Conservation (phyloP, 1,140 invertebrate species). For the Drosophila ficusphila region DNA sequence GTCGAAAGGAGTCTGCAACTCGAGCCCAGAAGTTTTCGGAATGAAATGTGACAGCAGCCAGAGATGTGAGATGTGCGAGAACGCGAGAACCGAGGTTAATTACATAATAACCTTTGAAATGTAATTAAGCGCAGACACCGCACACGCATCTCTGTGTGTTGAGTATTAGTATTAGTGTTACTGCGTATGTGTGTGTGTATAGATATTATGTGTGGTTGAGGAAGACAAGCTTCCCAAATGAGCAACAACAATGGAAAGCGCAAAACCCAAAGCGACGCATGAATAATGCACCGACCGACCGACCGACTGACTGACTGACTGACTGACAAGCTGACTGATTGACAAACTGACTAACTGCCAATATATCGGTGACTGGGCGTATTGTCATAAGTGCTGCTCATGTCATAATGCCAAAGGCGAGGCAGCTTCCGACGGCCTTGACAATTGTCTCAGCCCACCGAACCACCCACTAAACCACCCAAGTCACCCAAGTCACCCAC, state of each 20-base stretch:
- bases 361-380: slow-evolving; percentile 7
- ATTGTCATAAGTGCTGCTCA: slow-evolving; percentile 36
- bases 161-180: too few relatives aligned
- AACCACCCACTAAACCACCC: not conserved
- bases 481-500: too few relatives aligned
- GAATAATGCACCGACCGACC: slow-evolving; percentile 45
- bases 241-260: slow-evolving; percentile 33
- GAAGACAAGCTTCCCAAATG: not conserved
- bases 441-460: not conserved
- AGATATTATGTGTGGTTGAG: not conserved
- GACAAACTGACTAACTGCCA: not conserved
- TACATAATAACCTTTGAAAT: slow-evolving; percentile 70
- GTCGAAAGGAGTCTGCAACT: not conserved
- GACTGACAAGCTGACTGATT: too few relatives aligned
- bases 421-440: slow-evolving; percentile 5
- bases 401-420: slow-evolving; percentile 22
- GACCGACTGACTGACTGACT: not conserved
- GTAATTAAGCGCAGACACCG: slow-evolving; percentile 52
- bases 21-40: slow-evolving; percentile 14
- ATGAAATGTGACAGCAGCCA: slow-evolving; percentile 38
- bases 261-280: slow-evolving; percentile 27
- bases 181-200: not conserved
- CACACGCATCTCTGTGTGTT: not conserved
- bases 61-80: not conserved
- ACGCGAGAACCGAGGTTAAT: slow-evolving; percentile 41